Percentiles rank a stretch among this genome's conserved stretches.
phyloP scores from a whole-genome alignment of 2,113 vertebrate species.

The Psilopogon haemacephalus region DNA sequence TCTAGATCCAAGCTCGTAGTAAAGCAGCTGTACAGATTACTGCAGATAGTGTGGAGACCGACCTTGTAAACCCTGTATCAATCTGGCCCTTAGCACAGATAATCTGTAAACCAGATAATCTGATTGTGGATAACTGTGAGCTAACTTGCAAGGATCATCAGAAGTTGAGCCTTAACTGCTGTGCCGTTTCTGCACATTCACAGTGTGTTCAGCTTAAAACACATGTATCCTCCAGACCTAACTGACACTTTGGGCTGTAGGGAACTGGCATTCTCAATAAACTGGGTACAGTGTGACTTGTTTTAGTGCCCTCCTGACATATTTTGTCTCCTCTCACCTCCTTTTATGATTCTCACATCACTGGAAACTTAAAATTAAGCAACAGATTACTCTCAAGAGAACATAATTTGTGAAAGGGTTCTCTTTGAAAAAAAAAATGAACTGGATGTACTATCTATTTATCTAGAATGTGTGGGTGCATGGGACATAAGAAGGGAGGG shows the following conservation, averaged over 20 bases:
- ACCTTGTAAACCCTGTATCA: neutral
- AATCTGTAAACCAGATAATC: neutral
- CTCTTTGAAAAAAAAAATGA: constrained; percentile 32
- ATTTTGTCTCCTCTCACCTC: neutral
- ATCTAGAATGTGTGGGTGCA: neutral
- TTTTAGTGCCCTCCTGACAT: neutral
- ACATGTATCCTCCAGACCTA: constrained; percentile 32
- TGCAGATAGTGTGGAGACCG: neutral
- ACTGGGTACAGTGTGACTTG: constrained; percentile 29
- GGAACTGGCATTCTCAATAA: constrained; percentile 39
- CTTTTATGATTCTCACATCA: neutral
- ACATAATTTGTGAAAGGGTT: constrained; percentile 15
- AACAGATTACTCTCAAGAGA: constrained; percentile 56
- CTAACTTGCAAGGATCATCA: neutral
- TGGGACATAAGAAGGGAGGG: neutral
- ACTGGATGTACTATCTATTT: neutral
- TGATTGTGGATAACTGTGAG: neutral
- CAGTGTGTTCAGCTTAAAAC: constrained; percentile 41
- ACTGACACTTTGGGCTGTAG: constrained; percentile 19
- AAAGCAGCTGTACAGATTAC: neutral
- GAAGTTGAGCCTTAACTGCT: neutral
- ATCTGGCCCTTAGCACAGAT: neutral
- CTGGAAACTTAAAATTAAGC: constrained; percentile 51
- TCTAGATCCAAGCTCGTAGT: neutral
- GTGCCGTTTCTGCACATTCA: constrained; percentile 12